Conservation (phyloP, 2,888 invertebrate genomes). For the Punctoribates punctum region DNA sequence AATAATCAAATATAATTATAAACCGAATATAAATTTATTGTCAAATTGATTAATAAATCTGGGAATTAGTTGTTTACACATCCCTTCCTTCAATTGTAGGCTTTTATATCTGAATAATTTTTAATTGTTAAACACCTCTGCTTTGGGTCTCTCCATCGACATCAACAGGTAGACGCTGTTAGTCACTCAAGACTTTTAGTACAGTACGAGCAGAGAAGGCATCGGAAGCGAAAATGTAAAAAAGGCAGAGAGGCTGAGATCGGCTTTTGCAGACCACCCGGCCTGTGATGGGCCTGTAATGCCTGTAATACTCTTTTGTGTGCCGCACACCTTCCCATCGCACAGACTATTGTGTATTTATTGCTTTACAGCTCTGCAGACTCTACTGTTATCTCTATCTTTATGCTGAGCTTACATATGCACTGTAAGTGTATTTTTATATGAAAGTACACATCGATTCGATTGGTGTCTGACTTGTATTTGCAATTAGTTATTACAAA, state of each 20-base stretch:
- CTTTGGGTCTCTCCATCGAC: too few relatives aligned
- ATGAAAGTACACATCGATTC: conserved; percentile 31
- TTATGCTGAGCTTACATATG: not conserved
- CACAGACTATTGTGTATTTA: conserved; percentile 34
- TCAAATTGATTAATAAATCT: not conserved
- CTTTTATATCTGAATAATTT: not conserved
- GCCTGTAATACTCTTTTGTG: conserved; percentile 24
- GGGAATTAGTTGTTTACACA: not conserved
- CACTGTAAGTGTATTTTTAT: conserved; percentile 36
- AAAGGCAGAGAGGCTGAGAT: not conserved
- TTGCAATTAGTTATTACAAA: not conserved
- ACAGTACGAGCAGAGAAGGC: not conserved
- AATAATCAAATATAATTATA: conserved; percentile 34
- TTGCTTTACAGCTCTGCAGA: conserved; percentile 29
- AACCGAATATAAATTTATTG: conserved; percentile 20
- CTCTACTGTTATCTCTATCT: conserved; percentile 26
- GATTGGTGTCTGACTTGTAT: not conserved
- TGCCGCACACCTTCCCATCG: conserved; percentile 35
- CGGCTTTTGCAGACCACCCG: conserved; percentile 24
- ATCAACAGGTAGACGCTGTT: too few relatives aligned
- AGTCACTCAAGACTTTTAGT: too few relatives aligned
- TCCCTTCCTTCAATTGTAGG: too few relatives aligned
- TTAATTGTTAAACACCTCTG: not conserved
- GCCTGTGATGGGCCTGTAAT: too few relatives aligned
- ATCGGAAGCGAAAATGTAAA: not conserved